Percentiles rank a stretch among this genome's conserved stretches.
Evolutionary conservation across 2,113 vertebrate species (phyloP).

Genomic region (Anser brachyrhynchus): DNA sequence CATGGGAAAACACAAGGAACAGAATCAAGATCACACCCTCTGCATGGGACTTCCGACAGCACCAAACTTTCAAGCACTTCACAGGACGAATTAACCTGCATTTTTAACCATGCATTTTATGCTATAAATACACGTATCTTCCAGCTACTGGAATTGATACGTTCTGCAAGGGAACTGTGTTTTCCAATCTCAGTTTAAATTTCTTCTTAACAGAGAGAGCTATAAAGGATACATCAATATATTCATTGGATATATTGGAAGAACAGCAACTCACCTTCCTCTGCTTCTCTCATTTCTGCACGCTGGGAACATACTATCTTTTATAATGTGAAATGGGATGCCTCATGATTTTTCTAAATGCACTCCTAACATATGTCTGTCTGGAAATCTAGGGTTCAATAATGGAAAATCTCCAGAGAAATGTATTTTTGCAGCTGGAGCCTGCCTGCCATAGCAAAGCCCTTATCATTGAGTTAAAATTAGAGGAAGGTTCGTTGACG

Average conservation of each 20-base stretch:
- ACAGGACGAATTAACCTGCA: not conserved
- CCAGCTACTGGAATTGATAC: not conserved
- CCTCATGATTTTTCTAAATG: constrained; percentile 36
- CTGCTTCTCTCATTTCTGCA: constrained; percentile 24
- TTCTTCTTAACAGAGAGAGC: constrained; percentile 31
- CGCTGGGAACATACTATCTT: not conserved
- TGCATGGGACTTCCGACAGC: not conserved
- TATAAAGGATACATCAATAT: constrained; percentile 32
- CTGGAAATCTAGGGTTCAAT: not conserved
- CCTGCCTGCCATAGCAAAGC: not conserved
- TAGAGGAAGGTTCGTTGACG: not conserved
- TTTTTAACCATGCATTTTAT: not conserved
- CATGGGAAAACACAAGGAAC: not conserved
- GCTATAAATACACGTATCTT: not conserved
- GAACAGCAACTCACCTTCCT: not conserved
- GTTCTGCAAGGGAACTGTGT: not conserved
- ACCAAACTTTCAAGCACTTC: not conserved
- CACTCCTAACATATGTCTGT: not conserved
- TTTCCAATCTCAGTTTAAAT: constrained; percentile 48
- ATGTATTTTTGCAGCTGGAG: constrained; percentile 1
- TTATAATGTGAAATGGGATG: constrained; percentile 24
- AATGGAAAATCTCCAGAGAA: constrained; percentile 28
- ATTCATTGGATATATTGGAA: not conserved
- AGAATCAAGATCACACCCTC: not conserved
- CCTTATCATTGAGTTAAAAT: not conserved